A percentile compares a stretch with the other conserved stretches of the same genome.
These are phyloP conservation scores for Chaenogobius annularis DNA, from an alignment of 2,113 vertebrate genomes.

Conservation along the genomic window DNA sequence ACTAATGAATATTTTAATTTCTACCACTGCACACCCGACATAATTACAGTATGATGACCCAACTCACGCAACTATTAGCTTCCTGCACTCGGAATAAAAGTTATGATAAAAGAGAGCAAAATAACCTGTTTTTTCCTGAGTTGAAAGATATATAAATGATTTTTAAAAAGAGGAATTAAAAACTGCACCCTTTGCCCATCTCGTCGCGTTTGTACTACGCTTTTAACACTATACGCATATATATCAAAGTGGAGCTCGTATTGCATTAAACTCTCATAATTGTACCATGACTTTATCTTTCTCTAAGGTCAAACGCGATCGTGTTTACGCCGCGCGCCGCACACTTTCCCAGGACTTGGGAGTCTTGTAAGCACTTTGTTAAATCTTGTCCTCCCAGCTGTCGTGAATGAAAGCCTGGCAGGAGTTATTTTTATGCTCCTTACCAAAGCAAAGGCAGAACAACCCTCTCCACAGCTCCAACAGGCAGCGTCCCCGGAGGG, in stretches of 20 bases:
- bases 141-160: not conserved
- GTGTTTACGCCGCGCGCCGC: slow-evolving; percentile 31
- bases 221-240: not conserved
- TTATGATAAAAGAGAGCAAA: not conserved
- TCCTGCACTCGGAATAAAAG: too few relatives aligned
- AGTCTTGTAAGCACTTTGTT: slow-evolving; percentile 36
- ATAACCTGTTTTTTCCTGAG: not conserved
- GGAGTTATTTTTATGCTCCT: slow-evolving; percentile 66
- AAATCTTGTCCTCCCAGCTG: slow-evolving; percentile 49
- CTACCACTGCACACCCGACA: too few relatives aligned
- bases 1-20: too few relatives aligned
- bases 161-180: not conserved
- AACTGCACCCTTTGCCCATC: not conserved
- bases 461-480: slow-evolving; percentile 49
- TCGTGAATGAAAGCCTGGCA: slow-evolving; percentile 53
- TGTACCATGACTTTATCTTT: slow-evolving; percentile 11
- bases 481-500: slow-evolving; percentile 62
- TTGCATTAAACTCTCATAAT: slow-evolving; percentile 31
- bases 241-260: slow-evolving; percentile 7
- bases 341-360: slow-evolving; percentile 38
- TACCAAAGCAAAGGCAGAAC: slow-evolving; percentile 57
- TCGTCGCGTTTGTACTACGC: not conserved
- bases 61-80: too few relatives aligned
- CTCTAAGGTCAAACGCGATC: slow-evolving; percentile 29
- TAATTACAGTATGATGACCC: too few relatives aligned